Conservation (phyloP, 2,797 vertebrate genomes). For the Acanthiza pusilla region DNA sequence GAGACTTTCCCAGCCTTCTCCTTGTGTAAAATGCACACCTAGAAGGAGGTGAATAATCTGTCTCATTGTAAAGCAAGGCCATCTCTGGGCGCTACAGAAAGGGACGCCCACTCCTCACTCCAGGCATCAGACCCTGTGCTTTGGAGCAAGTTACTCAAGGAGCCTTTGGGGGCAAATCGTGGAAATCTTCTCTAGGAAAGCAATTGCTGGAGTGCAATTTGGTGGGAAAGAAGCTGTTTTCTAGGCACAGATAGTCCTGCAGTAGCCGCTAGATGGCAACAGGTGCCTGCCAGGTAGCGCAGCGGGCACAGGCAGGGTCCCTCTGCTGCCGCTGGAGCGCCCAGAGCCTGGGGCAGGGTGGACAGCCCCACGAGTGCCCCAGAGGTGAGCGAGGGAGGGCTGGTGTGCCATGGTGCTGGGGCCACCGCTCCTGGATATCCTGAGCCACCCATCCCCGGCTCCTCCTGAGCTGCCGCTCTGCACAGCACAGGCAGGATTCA, state of each 20-base stretch:
- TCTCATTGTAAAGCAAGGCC: neutral
- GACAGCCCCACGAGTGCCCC: fast-evolving
- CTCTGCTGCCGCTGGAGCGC: fast-evolving
- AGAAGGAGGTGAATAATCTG: neutral
- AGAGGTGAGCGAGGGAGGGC: too few species aligned
- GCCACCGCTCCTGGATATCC: neutral
- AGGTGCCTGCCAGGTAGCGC: neutral
- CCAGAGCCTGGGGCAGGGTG: fast-evolving
- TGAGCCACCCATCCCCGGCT: neutral
- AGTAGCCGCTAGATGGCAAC: conserved; percentile 48
- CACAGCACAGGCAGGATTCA: neutral
- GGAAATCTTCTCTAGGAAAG: neutral
- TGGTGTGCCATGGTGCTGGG: fast-evolving
- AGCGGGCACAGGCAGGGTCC: fast-evolving
- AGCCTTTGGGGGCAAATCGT: neutral
- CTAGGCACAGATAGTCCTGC: neutral
- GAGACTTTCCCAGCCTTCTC: neutral
- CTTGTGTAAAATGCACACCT: neutral
- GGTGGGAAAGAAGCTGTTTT: fast-evolving
- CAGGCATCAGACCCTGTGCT: neutral
- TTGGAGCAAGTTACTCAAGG: neutral
- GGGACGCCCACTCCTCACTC: fast-evolving
- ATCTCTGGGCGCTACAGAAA: too few species aligned
- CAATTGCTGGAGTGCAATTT: too few species aligned
- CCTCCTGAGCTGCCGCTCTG: neutral